These are phyloP conservation scores for Phalacrocorax aristotelis DNA, from an alignment of 2,113 vertebrate genomes.

Conservation along the genomic window DNA sequence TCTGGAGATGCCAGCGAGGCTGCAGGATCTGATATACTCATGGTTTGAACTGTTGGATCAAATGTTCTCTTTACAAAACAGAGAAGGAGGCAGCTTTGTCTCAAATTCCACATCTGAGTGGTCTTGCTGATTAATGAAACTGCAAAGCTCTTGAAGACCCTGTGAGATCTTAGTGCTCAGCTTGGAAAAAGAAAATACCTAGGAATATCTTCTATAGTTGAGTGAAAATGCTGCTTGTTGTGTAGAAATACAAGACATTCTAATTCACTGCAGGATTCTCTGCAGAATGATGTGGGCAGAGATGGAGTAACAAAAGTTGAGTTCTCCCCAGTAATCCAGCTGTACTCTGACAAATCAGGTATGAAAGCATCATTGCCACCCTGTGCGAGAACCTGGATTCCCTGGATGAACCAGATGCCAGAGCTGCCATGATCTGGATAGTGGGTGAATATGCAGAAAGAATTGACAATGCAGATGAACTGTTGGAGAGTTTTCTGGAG, in stretches of 20 bases:
- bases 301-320: neutral
- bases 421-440: conserved; percentile 99
- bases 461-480: conserved; percentile 97
- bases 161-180: neutral
- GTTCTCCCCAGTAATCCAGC: neutral
- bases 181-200: neutral
- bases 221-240: neutral
- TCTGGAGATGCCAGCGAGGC: neutral
- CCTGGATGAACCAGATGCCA: conserved; percentile 94
- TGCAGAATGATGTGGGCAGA: neutral
- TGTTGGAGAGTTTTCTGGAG: conserved; percentile 96
- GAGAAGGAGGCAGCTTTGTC: neutral
- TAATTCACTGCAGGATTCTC: neutral
- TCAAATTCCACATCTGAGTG: neutral
- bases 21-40: neutral
- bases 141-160: neutral
- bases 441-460: conserved; percentile 97
- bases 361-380: conserved; percentile 98
- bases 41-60: neutral
- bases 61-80: neutral
- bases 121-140: neutral
- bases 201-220: neutral
- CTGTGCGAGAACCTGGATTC: conserved; percentile 98
- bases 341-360: conserved; percentile 73
- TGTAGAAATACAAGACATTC: neutral